Percentiles rank a stretch among this genome's conserved stretches.
phyloP scores from a whole-genome alignment of 2,113 vertebrate species.

The Platycercus adscitus region DNA sequence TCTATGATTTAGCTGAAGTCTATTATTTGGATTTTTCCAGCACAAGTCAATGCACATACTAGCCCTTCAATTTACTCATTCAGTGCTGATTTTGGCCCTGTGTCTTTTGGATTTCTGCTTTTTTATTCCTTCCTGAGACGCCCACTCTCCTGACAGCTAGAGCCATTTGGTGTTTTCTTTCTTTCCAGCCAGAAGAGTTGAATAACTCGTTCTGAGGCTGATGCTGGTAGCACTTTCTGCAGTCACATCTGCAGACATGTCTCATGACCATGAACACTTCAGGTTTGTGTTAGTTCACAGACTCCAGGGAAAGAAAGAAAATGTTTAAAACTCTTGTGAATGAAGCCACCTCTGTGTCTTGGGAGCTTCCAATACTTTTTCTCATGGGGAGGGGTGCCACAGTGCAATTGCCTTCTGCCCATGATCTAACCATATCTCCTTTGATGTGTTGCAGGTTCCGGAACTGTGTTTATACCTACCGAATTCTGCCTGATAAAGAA shows the following conservation, averaged over 20 bases:
- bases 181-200: background rate
- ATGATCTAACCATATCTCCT: background rate
- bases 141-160: background rate
- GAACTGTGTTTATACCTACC: slow-evolving; percentile 95
- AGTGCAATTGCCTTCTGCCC: background rate
- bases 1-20: background rate
- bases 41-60: background rate
- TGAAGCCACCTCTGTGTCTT: background rate
- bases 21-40: background rate
- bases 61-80: background rate
- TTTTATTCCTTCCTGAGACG: background rate
- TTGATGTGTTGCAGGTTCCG: slow-evolving; percentile 83
- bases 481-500: slow-evolving; percentile 93
- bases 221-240: slow-evolving; percentile 4
- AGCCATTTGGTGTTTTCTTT: slow-evolving; percentile 19
- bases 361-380: background rate
- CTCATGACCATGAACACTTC: background rate
- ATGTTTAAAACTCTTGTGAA: background rate
- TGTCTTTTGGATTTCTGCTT: slow-evolving; percentile 13
- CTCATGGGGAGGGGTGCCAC: accelerated
- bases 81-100: background rate
- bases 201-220: background rate
- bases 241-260: slow-evolving; percentile 10
- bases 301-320: background rate
- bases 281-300: background rate